Evolutionary conservation across 1,140 invertebrate species (phyloP).

Genomic region (Bombus turneri): DNA sequence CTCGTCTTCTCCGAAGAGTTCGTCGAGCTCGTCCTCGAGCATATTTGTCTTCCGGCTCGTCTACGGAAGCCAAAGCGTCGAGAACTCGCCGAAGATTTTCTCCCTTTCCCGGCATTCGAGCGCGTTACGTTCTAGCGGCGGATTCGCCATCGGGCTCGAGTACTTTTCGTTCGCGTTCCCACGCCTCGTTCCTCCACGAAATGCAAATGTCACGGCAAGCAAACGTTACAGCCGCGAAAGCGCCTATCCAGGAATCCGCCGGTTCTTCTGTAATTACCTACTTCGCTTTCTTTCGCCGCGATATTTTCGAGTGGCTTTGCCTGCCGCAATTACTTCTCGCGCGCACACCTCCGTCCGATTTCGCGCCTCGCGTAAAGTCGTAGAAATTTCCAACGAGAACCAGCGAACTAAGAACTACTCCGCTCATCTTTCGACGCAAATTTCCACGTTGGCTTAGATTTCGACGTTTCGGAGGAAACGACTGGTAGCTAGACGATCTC

Average conservation of each 20-base stretch:
- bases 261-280: constrained; percentile 38
- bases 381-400: not conserved
- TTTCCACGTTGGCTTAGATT: not conserved
- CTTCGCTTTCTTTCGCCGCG: constrained; percentile 1
- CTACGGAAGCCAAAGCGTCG: constrained; percentile 16
- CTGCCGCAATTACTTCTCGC: not conserved
- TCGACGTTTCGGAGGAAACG: not conserved
- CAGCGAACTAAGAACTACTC: not conserved
- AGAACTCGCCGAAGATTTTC: constrained; percentile 29
- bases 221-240: not conserved
- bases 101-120: constrained; percentile 31
- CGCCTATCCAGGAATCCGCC: not conserved
- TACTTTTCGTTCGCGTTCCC: not conserved
- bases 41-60: constrained; percentile 43
- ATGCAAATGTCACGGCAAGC: constrained; percentile 3
- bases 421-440: not conserved
- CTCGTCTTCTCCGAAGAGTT: constrained; percentile 22
- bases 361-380: not conserved
- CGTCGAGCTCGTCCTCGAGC: constrained; percentile 32
- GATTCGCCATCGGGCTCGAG: constrained; percentile 15
- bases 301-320: constrained; percentile 6
- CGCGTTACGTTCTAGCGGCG: not conserved
- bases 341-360: not conserved
- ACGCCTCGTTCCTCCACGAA: not conserved
- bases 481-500: rapidly evolving